Evolutionary conservation across 1,140 invertebrate genomes (phyloP).

Genomic region (Drosophila paulistorum): DNA sequence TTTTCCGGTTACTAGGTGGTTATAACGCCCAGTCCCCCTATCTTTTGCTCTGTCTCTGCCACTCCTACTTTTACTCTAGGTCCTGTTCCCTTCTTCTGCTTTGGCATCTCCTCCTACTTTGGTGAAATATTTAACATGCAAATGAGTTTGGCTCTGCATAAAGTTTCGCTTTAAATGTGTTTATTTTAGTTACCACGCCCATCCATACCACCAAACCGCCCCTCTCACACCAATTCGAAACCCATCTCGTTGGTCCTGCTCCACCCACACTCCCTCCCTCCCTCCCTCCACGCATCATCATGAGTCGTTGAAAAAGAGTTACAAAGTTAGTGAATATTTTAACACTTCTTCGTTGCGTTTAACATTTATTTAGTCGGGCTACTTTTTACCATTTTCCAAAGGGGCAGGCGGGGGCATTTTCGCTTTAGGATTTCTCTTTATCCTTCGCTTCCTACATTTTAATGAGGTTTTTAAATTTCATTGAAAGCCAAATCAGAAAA

Average conservation of each 20-base stretch:
- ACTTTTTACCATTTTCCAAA: slow-evolving; percentile 15
- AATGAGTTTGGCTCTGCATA: slow-evolving; percentile 81
- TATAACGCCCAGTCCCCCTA: background rate
- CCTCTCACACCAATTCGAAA: background rate
- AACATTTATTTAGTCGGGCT: slow-evolving; percentile 74
- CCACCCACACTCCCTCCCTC: background rate
- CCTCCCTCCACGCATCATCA: slow-evolving; percentile 9
- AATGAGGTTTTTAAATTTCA: slow-evolving; percentile 53
- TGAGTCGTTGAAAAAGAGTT: slow-evolving; percentile 76
- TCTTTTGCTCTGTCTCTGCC: background rate
- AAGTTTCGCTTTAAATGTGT: slow-evolving; percentile 81
- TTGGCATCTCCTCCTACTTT: slow-evolving; percentile 3
- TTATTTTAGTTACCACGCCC: slow-evolving; percentile 77
- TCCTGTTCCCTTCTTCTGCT: background rate
- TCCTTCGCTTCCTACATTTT: slow-evolving; percentile 38
- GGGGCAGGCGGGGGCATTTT: background rate
- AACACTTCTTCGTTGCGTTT: slow-evolving; percentile 78
- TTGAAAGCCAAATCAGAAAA: slow-evolving; percentile 15
- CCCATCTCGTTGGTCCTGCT: background rate
- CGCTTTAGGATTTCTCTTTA: slow-evolving; percentile 14
- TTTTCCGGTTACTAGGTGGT: slow-evolving; percentile 43
- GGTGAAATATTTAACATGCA: slow-evolving; percentile 80
- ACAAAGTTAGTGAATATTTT: slow-evolving; percentile 82
- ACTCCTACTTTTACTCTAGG: slow-evolving; percentile 4
- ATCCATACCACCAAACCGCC: background rate